Evolutionary conservation across 1,140 invertebrate genomes (phyloP).

Genomic region (Gerris buenoi): DNA sequence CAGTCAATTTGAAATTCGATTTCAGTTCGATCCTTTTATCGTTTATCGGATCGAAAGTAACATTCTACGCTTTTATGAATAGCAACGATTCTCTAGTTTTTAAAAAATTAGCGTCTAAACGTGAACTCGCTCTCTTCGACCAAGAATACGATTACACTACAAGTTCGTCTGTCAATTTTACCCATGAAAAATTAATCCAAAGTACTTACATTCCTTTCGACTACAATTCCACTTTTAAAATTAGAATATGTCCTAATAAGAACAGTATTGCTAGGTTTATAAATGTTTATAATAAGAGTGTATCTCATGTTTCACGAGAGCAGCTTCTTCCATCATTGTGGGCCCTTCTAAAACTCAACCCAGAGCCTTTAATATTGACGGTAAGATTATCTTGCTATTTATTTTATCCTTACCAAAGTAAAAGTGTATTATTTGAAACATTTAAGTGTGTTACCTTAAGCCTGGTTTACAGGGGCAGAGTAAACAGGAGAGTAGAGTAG

Average conservation of each 20-base stretch:
- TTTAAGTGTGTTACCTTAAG: background rate
- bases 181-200: background rate
- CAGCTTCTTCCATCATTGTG: constrained; percentile 4
- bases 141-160: background rate
- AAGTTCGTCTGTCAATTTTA: background rate
- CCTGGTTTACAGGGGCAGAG: background rate
- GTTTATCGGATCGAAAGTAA: background rate
- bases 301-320: background rate
- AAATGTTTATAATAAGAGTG: background rate
- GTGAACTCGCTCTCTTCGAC: background rate
- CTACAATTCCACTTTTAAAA: background rate
- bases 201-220: background rate
- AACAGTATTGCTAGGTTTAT: background rate
- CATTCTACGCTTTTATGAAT: background rate
- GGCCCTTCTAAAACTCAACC: constrained; percentile 14
- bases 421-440: constrained; percentile 7
- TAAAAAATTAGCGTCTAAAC: background rate
- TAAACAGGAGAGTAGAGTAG: background rate
- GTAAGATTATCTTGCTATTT: constrained; percentile 7
- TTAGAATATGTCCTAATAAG: background rate
- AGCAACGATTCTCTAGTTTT: background rate
- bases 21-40: background rate
- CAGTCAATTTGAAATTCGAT: background rate
- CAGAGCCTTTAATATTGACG: constrained; percentile 19
- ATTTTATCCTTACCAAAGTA: background rate